Evolutionary conservation across 2,888 invertebrate genomes (phyloP).

Genomic region (Macaria liturata): DNA sequence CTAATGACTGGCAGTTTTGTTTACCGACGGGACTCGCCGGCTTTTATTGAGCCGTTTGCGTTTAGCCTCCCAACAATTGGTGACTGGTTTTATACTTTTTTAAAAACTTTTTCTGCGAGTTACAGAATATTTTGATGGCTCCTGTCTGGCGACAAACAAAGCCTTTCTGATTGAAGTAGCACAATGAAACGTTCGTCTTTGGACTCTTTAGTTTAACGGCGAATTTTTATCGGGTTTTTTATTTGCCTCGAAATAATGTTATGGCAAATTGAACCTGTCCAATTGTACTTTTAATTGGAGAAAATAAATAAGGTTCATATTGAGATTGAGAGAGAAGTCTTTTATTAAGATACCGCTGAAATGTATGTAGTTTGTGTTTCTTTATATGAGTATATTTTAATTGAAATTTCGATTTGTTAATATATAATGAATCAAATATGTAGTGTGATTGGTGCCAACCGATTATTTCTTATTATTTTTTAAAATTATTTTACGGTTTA

Average conservation of each 20-base stretch:
- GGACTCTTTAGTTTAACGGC: constrained; percentile 18
- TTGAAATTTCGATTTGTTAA: no score
- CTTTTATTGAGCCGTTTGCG: constrained; percentile 75
- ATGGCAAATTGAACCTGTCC: no score
- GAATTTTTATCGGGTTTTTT: constrained; percentile 17
- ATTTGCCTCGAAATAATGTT: constrained; percentile 1
- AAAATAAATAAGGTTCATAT: no score
- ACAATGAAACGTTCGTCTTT: constrained; percentile 23
- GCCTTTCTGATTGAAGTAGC: constrained; percentile 31
- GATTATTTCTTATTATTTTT: no score
- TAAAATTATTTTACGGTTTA: no score
- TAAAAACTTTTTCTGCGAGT: constrained; percentile 35
- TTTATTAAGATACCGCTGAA: no score
- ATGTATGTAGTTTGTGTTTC: no score
- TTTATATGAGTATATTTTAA: no score
- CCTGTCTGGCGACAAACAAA: constrained; percentile 24
- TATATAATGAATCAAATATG: no score
- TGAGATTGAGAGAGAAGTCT: no score
- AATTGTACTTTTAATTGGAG: no score
- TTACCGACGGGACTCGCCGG: constrained; percentile 70
- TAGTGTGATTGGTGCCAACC: no score
- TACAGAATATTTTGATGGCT: constrained; percentile 26
- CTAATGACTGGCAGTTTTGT: constrained; percentile 80
- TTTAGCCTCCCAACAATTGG: constrained; percentile 57
- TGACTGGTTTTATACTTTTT: constrained; percentile 55